Base-by-base conservation (phyloP, 2,113 vertebrate genomes). In the Callipepla californica region DNA sequence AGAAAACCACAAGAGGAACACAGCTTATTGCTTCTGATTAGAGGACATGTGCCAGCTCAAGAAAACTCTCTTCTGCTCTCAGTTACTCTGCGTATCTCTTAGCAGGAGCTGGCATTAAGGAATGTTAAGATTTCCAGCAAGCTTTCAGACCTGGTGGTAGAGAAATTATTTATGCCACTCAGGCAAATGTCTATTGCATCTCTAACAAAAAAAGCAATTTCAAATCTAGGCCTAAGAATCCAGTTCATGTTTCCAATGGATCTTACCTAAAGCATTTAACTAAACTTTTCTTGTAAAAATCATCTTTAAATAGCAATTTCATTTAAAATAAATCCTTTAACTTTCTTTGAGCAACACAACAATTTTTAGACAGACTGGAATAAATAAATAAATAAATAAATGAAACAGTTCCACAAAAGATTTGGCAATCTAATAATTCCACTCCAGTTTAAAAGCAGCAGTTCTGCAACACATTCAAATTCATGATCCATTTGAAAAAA, bases 21-120 rank as follows among this genome's bases (percentile, higher is more conserved):
- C 42, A 70, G 80, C 66, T 94, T 55, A 25, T 87, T 94, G 72
- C 44, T 94, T 22, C 72, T 90, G 76, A 75, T 92, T 85, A 78
- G 62, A 81, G 44, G 32, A 91, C 80, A 83, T 84, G 48, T 65
- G 62, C 70, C 80, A 83, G 73, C 40, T 90, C 76, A 91, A 88
- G 61, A 72, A 84, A 94, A 36, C 57, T 74, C 9, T 28, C 9
- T 32, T 80, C 51, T 83, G 65, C 34, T 80, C 14, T 80, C 73
- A 36, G 53, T 69, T 87, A 48, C 66, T 53, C 53, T 75, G 76
- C 36, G 66, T 23, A 61, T 76, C 42, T 94, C 51, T 50, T 42
- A 87, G 68, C 61, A 85, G 61, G 45, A 90, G 48, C 51, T 85
- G 68, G 67, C 9, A 40, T 74, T 63, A 85, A 80, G 50, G 53